Evolutionary conservation across 2,797 vertebrate species (phyloP), one percentile per base, ranked within the genome.

Genomic region (Tachyglossus aculeatus): DNA sequence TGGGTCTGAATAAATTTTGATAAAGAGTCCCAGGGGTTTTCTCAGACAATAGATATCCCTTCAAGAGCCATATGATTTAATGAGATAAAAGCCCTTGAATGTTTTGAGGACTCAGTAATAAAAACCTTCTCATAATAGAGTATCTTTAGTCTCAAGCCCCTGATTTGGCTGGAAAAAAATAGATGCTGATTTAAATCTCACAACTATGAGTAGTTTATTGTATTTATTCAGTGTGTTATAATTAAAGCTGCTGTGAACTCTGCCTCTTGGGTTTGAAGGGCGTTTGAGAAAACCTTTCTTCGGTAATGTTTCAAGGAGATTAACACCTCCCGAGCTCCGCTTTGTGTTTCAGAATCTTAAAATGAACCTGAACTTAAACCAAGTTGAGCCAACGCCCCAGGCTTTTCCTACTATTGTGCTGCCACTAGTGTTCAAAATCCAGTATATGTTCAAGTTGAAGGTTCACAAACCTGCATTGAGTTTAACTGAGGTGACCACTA

Each of bases 191-290:
- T 75, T 80, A 60, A 39, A 65, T 58, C 25, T 77, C 43, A 25
- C 33, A 25, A 60, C 68, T 18, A 59, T 70, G 66, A 51, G 21
- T 52, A 3, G 12, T 51, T 65, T 60, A 56, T n/a, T 57, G 64
- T 81, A 74, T 81, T 79, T 79, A 59, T 71, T 75, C 59, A 51
- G 70, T 67, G 69, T 64, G 73, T 86, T 75, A 71, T 71, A 79
- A 85, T 85, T 81, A 86, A 85, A 75, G 74, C 54, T 56, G 53
- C 47, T 75, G 72, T 66, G 75, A 79, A 67, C 64, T 65, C 52
- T 43, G 43, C 55, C 47, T 66, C 66, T 51, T 61, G 68, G 4
- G 71, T 44, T 73, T 62, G 61, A 57, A 67, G 64, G 31, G 15
- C 70, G 75, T 47, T 44, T 62, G 75, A 79, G 75, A 86, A 86